These are phyloP conservation scores for Actinemys pallida DNA, from an alignment of 2,113 vertebrate genomes.

Conservation along the genomic window DNA sequence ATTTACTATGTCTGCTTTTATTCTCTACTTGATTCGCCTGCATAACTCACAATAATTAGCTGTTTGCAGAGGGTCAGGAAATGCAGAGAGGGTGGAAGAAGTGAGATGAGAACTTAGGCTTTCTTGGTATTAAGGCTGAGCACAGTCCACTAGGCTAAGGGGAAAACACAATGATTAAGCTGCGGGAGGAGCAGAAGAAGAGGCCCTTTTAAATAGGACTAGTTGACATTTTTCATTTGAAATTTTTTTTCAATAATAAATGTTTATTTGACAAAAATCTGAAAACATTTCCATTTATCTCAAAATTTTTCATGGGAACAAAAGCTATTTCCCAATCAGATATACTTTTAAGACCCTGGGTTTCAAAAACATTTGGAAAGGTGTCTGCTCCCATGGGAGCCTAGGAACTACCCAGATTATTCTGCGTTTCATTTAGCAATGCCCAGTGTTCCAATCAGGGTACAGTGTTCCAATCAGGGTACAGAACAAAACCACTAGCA, in stretches of 20 bases:
- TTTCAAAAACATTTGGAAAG: neutral
- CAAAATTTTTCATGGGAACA: too few relatives aligned
- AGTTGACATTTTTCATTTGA: neutral
- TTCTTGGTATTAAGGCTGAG: neutral
- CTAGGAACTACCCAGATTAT: neutral
- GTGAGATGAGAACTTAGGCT: neutral
- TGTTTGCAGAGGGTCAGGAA: neutral
- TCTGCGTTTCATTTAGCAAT: neutral
- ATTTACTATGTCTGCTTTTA: neutral
- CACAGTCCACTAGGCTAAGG: neutral
- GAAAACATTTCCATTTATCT: neutral
- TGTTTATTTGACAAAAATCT: neutral
- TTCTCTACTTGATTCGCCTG: neutral
- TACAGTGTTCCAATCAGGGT: neutral
- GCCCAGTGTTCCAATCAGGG: neutral
- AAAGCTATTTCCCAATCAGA: neutral
- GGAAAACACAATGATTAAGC: neutral
- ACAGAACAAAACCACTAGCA: neutral
- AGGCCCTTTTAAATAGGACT: neutral
- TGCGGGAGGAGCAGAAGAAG: neutral
- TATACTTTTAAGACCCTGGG: neutral
- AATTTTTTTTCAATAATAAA: neutral
- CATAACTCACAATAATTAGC: neutral
- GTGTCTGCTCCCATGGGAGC: neutral
- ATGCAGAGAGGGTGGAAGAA: neutral